Conservation (phyloP, 1,140 invertebrate genomes). For the Camponotus vicinus region DNA sequence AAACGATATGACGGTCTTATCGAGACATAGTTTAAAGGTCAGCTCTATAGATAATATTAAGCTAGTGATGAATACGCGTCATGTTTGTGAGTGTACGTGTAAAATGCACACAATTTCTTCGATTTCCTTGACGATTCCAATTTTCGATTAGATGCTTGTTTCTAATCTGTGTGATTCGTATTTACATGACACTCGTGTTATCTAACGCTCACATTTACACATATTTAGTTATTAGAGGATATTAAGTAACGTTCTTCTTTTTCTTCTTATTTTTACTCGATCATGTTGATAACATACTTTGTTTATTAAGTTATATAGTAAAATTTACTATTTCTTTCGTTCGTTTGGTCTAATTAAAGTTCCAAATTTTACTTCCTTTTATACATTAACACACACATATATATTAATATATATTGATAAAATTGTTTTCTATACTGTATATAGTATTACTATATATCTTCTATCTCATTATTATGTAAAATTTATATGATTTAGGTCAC, state of each 20-base stretch:
- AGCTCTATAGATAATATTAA: slow-evolving; percentile 76
- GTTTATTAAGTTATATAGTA: neutral
- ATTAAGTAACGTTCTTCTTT: neutral
- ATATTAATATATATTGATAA: neutral
- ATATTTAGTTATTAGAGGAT: neutral
- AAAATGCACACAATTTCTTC: slow-evolving; percentile 50
- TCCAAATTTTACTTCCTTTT: neutral
- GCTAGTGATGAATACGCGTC: slow-evolving; percentile 60
- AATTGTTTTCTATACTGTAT: neutral
- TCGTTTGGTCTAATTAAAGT: neutral
- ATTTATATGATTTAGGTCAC: slow-evolving; percentile 4
- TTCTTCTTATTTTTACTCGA: neutral
- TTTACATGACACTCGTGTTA: neutral
- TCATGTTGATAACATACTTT: neutral
- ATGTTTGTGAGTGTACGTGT: slow-evolving; percentile 20
- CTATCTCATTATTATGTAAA: slow-evolving; percentile 27
- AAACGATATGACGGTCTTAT: slow-evolving; percentile 72
- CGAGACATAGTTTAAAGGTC: slow-evolving; percentile 80
- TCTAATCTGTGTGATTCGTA: neutral
- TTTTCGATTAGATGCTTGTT: neutral
- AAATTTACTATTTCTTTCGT: neutral
- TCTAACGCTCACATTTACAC: neutral
- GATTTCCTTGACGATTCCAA: slow-evolving; percentile 22
- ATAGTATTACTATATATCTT: neutral
- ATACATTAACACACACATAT: too few relatives aligned